Evolutionary conservation across 37 sponge, comb jelly and placozoan genomes (phyloP), one percentile per base, ranked within the genome.

Genomic region (Diacarnus erythraeanus): DNA sequence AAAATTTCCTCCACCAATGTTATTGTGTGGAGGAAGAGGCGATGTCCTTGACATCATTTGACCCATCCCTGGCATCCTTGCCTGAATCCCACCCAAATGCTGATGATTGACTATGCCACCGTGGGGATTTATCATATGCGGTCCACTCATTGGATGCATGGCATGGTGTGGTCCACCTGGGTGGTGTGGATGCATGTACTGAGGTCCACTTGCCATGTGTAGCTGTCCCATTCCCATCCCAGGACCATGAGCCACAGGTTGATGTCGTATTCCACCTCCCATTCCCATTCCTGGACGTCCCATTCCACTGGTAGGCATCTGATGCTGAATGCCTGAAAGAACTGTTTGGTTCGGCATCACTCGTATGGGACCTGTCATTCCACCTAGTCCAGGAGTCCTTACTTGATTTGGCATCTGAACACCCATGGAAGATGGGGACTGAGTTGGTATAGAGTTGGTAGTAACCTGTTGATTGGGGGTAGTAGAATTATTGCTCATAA

Each of bases 351-450:
- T 47, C 51, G 12, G 6, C 12, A 6, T 12, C 51, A 65, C 66
- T 65, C 35, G 66, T 18, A 31, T 25, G 12, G 40, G 59, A 34
- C 74, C 44, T 73, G 54, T 38, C 26, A 31, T 73, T 26, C 57
- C 58, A 34, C 25, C 36, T 6, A 15, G 66, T 12, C 17, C 66
- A 65, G 35, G 33, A 31, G 66, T 42, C 79, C 65, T 79, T 10
- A 67, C 51, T 18, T 65, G 67, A 56, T 71, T 44, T 29, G 51
- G 43, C 59, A 23, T 39, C 41, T 57, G 59, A 12, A 60, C 42
- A 36, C 43, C 74, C 59, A 65, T 65, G 76, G 73, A 12, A 47
- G 77, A 21, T 78, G 74, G 21, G 71, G 81, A 30, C 59, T 39
- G 27, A 15, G 34, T 15, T 65, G 66, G 25, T 61, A 25, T 4